These are phyloP conservation scores for Cheilosia vulpina DNA, from an alignment of 2,888 invertebrate species.

Conservation along the genomic window DNA sequence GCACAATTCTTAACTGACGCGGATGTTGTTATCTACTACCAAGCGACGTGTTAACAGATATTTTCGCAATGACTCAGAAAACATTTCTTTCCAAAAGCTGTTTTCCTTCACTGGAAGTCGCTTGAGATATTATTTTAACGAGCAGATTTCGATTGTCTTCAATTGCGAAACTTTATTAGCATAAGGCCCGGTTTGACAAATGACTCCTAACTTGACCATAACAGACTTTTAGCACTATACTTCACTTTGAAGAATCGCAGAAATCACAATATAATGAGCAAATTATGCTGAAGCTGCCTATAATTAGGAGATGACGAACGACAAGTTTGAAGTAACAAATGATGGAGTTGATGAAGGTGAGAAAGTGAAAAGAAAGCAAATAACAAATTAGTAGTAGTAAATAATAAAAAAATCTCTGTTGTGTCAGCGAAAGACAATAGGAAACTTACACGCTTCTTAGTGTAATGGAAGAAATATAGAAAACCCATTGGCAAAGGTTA, in stretches of 20 bases:
- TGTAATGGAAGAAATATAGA: conserved; percentile 50
- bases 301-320: conserved; percentile 17
- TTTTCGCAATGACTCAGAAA: conserved; percentile 60
- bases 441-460: conserved; percentile 19
- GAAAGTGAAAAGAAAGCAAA: conserved; percentile 74
- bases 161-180: too few species aligned
- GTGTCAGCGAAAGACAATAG: conserved; percentile 45
- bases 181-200: background rate
- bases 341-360: conserved; percentile 51
- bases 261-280: background rate
- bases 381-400: conserved; percentile 24
- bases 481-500: conserved; percentile 68
- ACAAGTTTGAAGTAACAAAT: conserved; percentile 15
- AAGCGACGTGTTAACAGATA: conserved; percentile 35
- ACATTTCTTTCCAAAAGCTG: conserved; percentile 41
- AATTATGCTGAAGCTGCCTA: conserved; percentile 3
- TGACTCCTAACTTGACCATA: too few species aligned
- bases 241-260: background rate
- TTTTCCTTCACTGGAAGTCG: conserved; percentile 60
- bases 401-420: conserved; percentile 23
- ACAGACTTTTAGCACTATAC: too few species aligned
- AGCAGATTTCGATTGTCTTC: conserved; percentile 12
- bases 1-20: conserved; percentile 16
- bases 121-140: conserved; percentile 29
- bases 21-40: background rate